Evolutionary conservation across 2,113 vertebrate genomes (phyloP), one percentile per base, ranked within the genome.

Genomic region (Recurvirostra avosetta): DNA sequence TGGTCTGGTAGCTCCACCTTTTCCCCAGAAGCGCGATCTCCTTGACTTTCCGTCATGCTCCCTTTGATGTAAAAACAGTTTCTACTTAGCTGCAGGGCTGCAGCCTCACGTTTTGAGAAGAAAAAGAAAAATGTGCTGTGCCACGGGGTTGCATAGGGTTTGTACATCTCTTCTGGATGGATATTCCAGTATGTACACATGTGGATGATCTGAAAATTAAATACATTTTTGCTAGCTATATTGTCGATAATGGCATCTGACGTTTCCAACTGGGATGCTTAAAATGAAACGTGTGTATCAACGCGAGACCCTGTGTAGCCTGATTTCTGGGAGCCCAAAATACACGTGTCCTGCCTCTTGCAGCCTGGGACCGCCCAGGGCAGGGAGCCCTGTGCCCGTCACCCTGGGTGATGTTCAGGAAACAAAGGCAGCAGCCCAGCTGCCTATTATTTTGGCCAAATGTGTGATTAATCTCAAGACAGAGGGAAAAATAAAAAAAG

Each of bases 161-260:
- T 67, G 18, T 17, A 62, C 29, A 9, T 27, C 47, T 53, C 12
- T 63, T 86, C 27, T 50, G 71, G 40, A 20, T 36, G 45, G 41
- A 20, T 66, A 20, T 34, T 82, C 34, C 0, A 0, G 40, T 40
- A 73, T 0, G 0, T 52, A 32, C 15, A 25, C 6, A 4, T 9
- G 10, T 18, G 47, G 71, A 55, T 32, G 19, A 12, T 58, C 29
- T 52, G 45, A 45, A 56, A 38, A 23, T 16, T 12, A 13, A 56
- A n/a, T 8, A 25, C 15, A 4, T 41, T 93, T 65, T 73, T 79
- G 34, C 34, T 71, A 26, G 47, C 25, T 66, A 0, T 29, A 1
- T 40, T 75, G 41, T 55, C 34, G 36, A 6, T 40, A 25, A 38
- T 12, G 11, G 26, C 16, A 53, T 86, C 61, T 38, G 36, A 0